Evolutionary conservation across 2,888 invertebrate genomes (phyloP).

Genomic region (Agrochola lychnidis): DNA sequence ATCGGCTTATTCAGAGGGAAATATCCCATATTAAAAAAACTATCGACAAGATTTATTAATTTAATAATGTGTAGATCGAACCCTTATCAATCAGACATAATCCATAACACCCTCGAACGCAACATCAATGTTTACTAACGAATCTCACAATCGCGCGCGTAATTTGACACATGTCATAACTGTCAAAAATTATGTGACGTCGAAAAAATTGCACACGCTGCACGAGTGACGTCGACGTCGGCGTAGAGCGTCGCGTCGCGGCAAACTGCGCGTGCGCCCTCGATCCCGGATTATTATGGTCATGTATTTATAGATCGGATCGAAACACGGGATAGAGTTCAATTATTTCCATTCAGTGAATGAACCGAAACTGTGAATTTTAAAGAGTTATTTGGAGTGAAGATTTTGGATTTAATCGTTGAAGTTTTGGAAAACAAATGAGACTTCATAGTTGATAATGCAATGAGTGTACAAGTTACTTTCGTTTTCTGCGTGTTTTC

Average conservation of each 20-base stretch:
- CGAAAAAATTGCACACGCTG: conserved; percentile 33
- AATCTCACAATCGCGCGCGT: conserved; percentile 38
- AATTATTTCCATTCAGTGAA: conserved; percentile 63
- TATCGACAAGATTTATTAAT: background rate
- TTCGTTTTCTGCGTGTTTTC: conserved; percentile 28
- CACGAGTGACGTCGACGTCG: conserved; percentile 59
- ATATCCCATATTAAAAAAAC: background rate
- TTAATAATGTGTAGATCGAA: background rate
- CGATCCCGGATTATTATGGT: conserved; percentile 76
- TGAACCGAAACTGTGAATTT: conserved; percentile 49
- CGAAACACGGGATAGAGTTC: conserved; percentile 66
- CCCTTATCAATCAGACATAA: background rate
- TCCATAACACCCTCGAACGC: too few relatives aligned
- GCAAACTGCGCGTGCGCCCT: conserved; percentile 76
- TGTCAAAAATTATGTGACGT: conserved; percentile 49
- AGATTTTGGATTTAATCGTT: background rate
- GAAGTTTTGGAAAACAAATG: background rate
- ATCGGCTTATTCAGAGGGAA: too few relatives aligned
- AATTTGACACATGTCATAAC: conserved; percentile 58
- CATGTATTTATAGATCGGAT: conserved; percentile 83
- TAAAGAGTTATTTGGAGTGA: background rate
- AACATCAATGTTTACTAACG: conserved; percentile 11
- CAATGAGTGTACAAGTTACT: background rate
- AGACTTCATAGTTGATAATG: background rate
- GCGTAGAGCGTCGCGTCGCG: conserved; percentile 76